Evolutionary conservation across 2,113 vertebrate species (phyloP).

Genomic region (Hippocampus barbouri): DNA sequence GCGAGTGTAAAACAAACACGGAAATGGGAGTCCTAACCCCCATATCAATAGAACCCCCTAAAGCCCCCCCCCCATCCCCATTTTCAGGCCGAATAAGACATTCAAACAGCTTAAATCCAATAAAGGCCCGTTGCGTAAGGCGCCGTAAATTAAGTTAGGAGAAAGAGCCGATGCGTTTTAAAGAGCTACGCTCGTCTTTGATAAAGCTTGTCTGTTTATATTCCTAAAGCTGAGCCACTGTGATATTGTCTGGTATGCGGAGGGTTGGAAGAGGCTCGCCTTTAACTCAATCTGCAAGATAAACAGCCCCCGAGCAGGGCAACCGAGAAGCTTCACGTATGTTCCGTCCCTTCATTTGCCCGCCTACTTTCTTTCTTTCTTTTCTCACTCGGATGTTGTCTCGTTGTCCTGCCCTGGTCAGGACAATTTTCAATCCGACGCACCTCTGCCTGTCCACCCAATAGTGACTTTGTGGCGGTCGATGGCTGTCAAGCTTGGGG

Average conservation of each 20-base stretch:
- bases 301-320: constrained; percentile 58
- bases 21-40: constrained; percentile 37
- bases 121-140: constrained; percentile 49
- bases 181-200: constrained; percentile 56
- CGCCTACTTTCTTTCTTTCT: constrained; percentile 1
- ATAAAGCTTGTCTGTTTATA: constrained; percentile 63
- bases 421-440: not conserved
- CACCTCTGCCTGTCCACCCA: constrained; percentile 30
- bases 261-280: constrained; percentile 58
- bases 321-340: constrained; percentile 43
- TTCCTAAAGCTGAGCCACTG: constrained; percentile 61
- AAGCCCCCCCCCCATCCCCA: constrained; percentile 16
- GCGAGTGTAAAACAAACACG: constrained; percentile 52
- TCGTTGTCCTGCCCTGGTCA: not conserved
- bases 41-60: constrained; percentile 35
- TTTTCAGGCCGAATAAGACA: constrained; percentile 53
- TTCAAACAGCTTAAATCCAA: constrained; percentile 58
- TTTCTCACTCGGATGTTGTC: constrained; percentile 2
- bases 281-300: constrained; percentile 66
- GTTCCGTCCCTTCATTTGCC: constrained; percentile 30
- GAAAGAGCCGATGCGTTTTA: constrained; percentile 56
- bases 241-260: constrained; percentile 73
- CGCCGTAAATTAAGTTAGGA: constrained; percentile 61
- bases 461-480: constrained; percentile 35
- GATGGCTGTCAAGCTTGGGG: constrained; percentile 39